Percentiles rank a stretch among this genome's conserved stretches.
phyloP scores from a whole-genome alignment of 2,797 vertebrate genomes.

The Ctenochaetus hawaiiensis region DNA sequence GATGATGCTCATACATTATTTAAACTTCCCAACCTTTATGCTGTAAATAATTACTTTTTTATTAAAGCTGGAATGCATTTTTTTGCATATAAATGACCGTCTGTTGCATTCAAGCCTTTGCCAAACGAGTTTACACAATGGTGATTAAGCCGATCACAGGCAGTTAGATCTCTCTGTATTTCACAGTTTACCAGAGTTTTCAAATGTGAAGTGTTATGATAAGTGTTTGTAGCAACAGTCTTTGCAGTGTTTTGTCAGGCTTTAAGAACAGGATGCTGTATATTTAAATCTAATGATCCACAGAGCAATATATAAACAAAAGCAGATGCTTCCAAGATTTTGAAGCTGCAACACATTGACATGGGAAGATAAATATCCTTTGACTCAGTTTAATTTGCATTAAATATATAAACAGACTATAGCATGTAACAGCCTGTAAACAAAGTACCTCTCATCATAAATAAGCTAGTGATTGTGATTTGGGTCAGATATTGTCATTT shows the following conservation, averaged over 20 bases:
- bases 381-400: constrained; percentile 5
- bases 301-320: not conserved
- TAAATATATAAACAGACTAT: constrained; percentile 1
- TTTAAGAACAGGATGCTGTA: not conserved
- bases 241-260: too few relatives aligned
- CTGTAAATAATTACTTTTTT: not conserved
- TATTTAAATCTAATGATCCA: not conserved
- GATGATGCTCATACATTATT: not conserved
- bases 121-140: too few relatives aligned
- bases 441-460: not conserved
- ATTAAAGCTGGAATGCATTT: too few relatives aligned
- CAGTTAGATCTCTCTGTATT: too few relatives aligned
- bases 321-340: constrained; percentile 12
- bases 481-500: not conserved
- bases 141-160: too few relatives aligned
- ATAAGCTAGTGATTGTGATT: not conserved
- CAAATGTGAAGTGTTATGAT: too few relatives aligned
- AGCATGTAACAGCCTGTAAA: not conserved
- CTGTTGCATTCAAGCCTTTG: too few relatives aligned
- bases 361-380: not conserved
- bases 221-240: too few relatives aligned
- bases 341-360: constrained; percentile 1
- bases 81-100: not conserved
- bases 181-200: too few relatives aligned
- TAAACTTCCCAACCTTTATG: not conserved